These are phyloP conservation scores for Venturia canescens DNA, from an alignment of 1,140 invertebrate genomes.

Conservation along the genomic window DNA sequence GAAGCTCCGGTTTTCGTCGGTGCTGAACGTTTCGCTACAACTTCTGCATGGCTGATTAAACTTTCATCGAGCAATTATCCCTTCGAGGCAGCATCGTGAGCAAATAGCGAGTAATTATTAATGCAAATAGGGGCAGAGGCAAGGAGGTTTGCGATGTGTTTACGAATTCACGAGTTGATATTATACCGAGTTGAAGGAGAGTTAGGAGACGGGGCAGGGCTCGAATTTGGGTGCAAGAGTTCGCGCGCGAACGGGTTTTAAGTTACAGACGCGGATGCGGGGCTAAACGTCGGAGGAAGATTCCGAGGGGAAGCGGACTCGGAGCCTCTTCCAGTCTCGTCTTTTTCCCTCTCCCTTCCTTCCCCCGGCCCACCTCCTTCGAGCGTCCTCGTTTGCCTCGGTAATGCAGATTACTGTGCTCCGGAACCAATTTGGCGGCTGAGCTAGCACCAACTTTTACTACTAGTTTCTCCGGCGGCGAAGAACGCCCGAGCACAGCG, in stretches of 20 bases:
- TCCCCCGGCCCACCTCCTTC: neutral
- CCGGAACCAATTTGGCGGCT: constrained; percentile 52
- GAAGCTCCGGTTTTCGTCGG: too few relatives aligned
- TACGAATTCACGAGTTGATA: constrained; percentile 40
- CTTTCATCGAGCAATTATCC: constrained; percentile 14
- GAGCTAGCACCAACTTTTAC: constrained; percentile 48
- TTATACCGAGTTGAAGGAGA: constrained; percentile 29
- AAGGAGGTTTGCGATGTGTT: constrained; percentile 28
- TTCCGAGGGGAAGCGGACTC: neutral
- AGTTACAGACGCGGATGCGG: neutral
- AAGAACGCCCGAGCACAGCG: too few relatives aligned
- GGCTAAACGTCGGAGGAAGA: neutral
- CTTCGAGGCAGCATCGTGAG: neutral
- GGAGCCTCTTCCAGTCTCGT: neutral
- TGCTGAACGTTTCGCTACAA: neutral
- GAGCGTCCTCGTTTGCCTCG: constrained; percentile 39
- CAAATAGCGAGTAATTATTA: constrained; percentile 12
- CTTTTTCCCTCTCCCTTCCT: neutral
- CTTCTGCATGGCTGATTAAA: neutral
- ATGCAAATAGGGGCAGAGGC: constrained; percentile 15
- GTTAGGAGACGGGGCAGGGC: neutral
- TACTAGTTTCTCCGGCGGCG: neutral
- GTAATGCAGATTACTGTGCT: constrained; percentile 54
- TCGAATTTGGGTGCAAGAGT: neutral
- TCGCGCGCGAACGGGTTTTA: neutral